phyloP scores from a whole-genome alignment of 2,888 invertebrate species.

The Ctenicera cuprea region DNA sequence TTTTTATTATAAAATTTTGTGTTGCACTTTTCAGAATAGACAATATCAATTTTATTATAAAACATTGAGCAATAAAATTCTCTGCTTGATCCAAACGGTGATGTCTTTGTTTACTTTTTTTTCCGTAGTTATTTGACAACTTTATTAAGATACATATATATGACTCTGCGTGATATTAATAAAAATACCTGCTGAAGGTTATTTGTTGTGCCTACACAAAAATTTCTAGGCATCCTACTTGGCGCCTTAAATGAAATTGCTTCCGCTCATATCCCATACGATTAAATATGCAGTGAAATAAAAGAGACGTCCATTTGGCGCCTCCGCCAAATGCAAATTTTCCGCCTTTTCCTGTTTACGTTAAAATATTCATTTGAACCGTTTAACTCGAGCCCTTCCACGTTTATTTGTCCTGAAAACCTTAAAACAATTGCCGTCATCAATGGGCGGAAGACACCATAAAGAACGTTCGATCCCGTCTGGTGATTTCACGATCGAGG shows the following conservation, averaged over 20 bases:
- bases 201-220: slow-evolving; percentile 10
- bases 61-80: no score
- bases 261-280: not conserved
- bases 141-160: not conserved
- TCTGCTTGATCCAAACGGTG: no score
- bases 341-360: no score
- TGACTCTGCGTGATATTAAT: not conserved
- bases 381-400: not conserved
- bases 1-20: no score
- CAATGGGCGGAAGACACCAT: slow-evolving; percentile 18
- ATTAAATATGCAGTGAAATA: no score
- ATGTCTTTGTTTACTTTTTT: no score
- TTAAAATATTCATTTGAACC: no score
- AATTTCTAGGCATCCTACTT: slow-evolving; percentile 5
- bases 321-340: no score
- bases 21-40: no score
- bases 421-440: slow-evolving; percentile 7
- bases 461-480: slow-evolving; percentile 37
- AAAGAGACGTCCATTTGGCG: no score
- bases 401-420: slow-evolving; percentile 8
- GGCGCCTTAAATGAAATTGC: slow-evolving; percentile 2
- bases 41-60: no score
- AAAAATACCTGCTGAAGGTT: slow-evolving; percentile 1
- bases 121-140: not conserved
- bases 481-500: slow-evolving; percentile 34